Evolutionary conservation across 2,888 invertebrate species (phyloP).

Genomic region (Dorcus parallelipipedus): DNA sequence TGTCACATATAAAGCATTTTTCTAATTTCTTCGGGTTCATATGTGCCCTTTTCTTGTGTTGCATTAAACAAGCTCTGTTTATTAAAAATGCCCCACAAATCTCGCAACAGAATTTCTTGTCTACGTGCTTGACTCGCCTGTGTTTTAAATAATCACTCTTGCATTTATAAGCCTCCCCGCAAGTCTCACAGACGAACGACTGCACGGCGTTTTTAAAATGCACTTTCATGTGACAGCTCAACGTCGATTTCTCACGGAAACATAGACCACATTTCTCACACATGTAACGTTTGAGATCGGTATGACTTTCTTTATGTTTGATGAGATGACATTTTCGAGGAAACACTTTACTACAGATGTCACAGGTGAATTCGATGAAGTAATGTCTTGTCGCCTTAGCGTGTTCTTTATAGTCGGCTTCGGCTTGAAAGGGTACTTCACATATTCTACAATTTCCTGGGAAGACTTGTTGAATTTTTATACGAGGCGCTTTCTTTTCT

Average conservation of each 20-base stretch:
- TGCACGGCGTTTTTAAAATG: constrained; percentile 3
- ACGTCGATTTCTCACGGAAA: constrained; percentile 1
- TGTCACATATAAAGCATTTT: constrained; percentile 7
- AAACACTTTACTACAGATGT: constrained; percentile 15
- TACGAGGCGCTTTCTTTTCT: not conserved
- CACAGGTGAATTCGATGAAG: constrained; percentile 14
- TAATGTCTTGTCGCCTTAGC: constrained; percentile 9
- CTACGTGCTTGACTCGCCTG: not conserved
- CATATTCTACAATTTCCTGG: constrained; percentile 9
- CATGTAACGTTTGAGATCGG: constrained; percentile 5
- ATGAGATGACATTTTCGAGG: constrained; percentile 11
- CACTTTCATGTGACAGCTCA: constrained; percentile 3
- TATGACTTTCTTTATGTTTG: constrained; percentile 13
- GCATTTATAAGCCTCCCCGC: constrained; percentile 2
- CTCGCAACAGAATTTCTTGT: constrained; percentile 7
- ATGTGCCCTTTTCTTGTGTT: constrained; percentile 7
- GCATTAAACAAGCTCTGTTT: not conserved
- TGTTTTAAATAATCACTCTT: constrained; percentile 4
- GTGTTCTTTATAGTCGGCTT: constrained; percentile 10
- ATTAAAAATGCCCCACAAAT: constrained; percentile 8
- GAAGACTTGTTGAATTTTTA: not conserved
- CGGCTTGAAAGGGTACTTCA: constrained; percentile 1
- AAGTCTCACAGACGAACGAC: constrained; percentile 14
- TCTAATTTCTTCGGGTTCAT: not conserved
- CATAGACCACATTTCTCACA: constrained; percentile 12